Evolutionary conservation across 2,113 vertebrate species (phyloP), one percentile per base, ranked within the genome.

Genomic region (Halichoerus grypus): DNA sequence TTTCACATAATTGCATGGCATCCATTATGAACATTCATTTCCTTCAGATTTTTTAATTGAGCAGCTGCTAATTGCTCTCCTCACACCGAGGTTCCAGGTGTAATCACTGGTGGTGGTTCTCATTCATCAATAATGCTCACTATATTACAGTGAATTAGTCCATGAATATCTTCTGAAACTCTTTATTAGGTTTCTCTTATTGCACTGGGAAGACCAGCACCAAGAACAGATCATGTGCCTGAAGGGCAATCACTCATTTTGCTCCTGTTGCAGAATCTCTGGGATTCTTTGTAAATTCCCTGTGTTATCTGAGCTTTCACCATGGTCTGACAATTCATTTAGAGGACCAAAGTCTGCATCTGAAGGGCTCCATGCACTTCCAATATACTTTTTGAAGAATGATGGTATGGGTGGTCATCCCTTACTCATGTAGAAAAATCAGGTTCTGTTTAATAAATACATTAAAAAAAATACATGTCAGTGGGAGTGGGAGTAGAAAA

Each of bases 11-110:
- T 96, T 97, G 36, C 46, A 55, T 49, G 28, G 16, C 59, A 96
- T 95, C 95, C 57, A 96, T 97, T 96, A 94, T 83, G 55, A 95
- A 92, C 67, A 84, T 97, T 96, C 33, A 89, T 92, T 97, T 95
- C 87, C 83, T 94, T 96, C 79, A 51, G 5, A 39, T 59, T 93
- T 97, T 87, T 95, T 63, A 92, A 96, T 86, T 94, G 85, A 82
- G n/a, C 93, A 24, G 39, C 51, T 90, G 61, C 11, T 96, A 95
- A 97, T 96, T 81, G 79, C 61, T 96, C 69, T 97, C 92, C 69
- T 97, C 94, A 94, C 83, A 76, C 83, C 26, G 0, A 90, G 92
- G 51, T 77, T 59, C 74, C 82, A 91, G 90, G 63, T 84, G 76
- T 83, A 96, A 94, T 82, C 22, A 57, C 9, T 84, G n/a, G 26